These are phyloP conservation scores for Sardinella longiceps DNA, from an alignment of 2,797 vertebrate species.

Conservation along the genomic window DNA sequence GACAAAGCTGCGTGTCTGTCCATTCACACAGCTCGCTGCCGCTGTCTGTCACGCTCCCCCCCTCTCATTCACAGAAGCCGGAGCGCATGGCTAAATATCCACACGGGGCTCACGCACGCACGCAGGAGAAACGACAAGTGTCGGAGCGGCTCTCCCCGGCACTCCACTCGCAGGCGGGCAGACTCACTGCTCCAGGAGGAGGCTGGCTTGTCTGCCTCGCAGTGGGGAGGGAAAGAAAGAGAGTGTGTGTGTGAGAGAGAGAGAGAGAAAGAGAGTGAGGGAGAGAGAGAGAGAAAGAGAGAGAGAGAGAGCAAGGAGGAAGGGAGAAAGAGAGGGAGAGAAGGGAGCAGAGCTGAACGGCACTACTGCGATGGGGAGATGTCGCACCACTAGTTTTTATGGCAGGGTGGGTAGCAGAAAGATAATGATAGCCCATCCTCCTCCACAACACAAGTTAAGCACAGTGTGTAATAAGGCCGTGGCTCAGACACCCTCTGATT, in stretches of 20 bases:
- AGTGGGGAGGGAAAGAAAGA: slow-evolving; percentile 60
- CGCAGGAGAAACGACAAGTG: slow-evolving; percentile 39
- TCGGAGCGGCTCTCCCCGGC: slow-evolving; percentile 27
- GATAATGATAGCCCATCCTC: slow-evolving; percentile 89
- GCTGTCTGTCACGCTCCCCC: slow-evolving; percentile 32
- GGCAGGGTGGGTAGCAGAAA: slow-evolving; percentile 85
- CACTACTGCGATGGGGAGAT: slow-evolving; percentile 81
- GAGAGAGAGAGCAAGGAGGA: slow-evolving; percentile 69
- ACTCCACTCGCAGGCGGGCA: slow-evolving; percentile 16
- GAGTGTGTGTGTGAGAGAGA: slow-evolving; percentile 33
- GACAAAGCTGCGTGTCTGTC: slow-evolving; percentile 64
- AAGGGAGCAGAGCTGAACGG: slow-evolving; percentile 57
- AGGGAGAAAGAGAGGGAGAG: slow-evolving; percentile 57
- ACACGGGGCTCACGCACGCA: slow-evolving; percentile 47
- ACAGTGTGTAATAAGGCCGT: slow-evolving; percentile 81
- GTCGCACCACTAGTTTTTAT: slow-evolving; percentile 85
- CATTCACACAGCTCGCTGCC: slow-evolving; percentile 72
- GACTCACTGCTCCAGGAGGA: slow-evolving; percentile 63
- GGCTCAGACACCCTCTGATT: slow-evolving; percentile 82
- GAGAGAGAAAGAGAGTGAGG: slow-evolving; percentile 63
- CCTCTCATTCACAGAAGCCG: slow-evolving; percentile 73
- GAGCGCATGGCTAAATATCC: slow-evolving; percentile 36
- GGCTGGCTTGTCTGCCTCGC: slow-evolving; percentile 68
- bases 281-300: slow-evolving; percentile 48
- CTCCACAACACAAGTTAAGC: slow-evolving; percentile 83